phyloP scores from a whole-genome alignment of 1,140 invertebrate species.

The Aphelinus certus region DNA sequence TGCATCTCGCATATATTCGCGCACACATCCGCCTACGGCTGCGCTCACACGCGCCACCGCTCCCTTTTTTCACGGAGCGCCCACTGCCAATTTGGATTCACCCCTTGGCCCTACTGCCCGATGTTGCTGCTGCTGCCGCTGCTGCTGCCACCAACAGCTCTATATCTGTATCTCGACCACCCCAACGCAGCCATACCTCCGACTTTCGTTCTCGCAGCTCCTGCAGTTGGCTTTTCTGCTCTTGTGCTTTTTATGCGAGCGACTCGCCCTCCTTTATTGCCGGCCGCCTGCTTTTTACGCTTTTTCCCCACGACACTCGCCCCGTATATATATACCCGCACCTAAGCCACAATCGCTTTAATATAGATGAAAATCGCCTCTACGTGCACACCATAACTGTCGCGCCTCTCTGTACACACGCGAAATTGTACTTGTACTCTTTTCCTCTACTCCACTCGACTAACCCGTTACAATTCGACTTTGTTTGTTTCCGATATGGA shows the following conservation, averaged over 20 bases:
- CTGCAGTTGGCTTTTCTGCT: constrained; percentile 1
- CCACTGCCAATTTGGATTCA: constrained; percentile 15
- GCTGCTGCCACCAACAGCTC: too few species aligned
- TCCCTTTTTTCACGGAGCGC: neutral
- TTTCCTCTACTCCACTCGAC: too few species aligned
- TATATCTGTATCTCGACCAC: neutral
- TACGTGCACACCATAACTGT: too few species aligned
- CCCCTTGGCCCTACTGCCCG: neutral
- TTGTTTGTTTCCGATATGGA: too few species aligned
- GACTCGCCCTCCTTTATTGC: neutral
- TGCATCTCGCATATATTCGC: neutral
- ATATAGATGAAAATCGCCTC: too few species aligned
- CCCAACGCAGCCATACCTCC: neutral
- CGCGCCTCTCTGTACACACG: too few species aligned
- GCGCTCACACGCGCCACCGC: neutral
- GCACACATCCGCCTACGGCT: neutral
- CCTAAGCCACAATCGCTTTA: too few species aligned
- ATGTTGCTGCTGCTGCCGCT: neutral
- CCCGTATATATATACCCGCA: too few species aligned
- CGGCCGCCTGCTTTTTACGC: neutral
- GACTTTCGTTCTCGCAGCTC: neutral
- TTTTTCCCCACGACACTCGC: too few species aligned
- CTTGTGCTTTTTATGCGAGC: constrained; percentile 1
- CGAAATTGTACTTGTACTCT: too few species aligned
- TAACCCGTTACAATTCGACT: too few species aligned